A percentile compares a stretch with the other conserved stretches of the same genome.
Conservation (phyloP, 2,888 invertebrate species). For the Rhagonycha lutea region DNA sequence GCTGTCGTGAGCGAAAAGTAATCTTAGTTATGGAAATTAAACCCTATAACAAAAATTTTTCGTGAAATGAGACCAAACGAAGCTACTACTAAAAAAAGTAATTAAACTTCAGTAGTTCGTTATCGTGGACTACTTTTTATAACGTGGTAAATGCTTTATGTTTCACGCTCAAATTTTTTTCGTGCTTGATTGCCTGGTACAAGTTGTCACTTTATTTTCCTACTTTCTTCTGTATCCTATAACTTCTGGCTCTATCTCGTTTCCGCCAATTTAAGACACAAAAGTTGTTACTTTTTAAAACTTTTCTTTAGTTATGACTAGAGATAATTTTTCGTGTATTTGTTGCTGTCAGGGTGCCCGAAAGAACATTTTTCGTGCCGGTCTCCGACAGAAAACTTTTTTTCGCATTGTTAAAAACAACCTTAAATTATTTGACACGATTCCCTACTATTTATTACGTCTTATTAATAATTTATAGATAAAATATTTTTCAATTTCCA, state of each 20-base stretch:
- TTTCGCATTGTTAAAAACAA: conserved; percentile 35
- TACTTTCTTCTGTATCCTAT: conserved; percentile 45
- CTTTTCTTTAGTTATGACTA: conserved; percentile 43
- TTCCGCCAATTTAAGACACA: conserved; percentile 48
- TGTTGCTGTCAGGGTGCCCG: conserved; percentile 41
- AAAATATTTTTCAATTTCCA: neutral
- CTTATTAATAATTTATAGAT: conserved; percentile 33
- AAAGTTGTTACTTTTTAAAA: conserved; percentile 44
- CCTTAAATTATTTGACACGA: conserved; percentile 40
- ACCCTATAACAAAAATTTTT: conserved; percentile 16
- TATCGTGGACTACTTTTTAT: conserved; percentile 33
- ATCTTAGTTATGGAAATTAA: conserved; percentile 25
- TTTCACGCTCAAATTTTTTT: conserved; percentile 45
- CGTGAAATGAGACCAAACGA: conserved; percentile 12
- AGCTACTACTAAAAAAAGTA: conserved; percentile 24
- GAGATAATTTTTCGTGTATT: conserved; percentile 47
- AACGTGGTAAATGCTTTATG: conserved; percentile 48
- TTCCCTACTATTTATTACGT: conserved; percentile 31
- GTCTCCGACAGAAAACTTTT: conserved; percentile 36
- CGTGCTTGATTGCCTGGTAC: conserved; percentile 48
- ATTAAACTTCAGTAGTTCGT: conserved; percentile 34
- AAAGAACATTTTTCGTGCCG: conserved; percentile 44
- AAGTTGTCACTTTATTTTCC: conserved; percentile 50
- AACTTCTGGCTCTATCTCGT: conserved; percentile 43
- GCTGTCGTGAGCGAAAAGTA: conserved; percentile 21